Evolutionary conservation across 2,797 vertebrate species (phyloP).

Genomic region (Gallinago nigripennis): DNA sequence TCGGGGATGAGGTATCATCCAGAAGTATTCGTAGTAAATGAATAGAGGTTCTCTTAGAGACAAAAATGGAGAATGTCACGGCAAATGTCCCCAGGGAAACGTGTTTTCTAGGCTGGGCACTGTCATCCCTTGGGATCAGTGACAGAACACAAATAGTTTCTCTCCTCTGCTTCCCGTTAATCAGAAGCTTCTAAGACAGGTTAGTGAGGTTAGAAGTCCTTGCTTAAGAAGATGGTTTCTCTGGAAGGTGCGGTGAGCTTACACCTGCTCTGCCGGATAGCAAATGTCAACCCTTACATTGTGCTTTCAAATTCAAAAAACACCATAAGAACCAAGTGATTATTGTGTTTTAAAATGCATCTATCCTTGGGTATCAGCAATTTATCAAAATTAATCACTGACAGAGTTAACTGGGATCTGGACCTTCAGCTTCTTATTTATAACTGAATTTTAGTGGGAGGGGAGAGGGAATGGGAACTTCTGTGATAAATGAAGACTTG

Average conservation of each 20-base stretch:
- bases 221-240: neutral
- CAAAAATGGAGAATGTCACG: neutral
- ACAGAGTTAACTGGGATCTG: neutral
- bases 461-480: neutral
- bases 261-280: neutral
- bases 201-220: neutral
- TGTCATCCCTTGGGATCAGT: neutral
- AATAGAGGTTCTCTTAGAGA: neutral
- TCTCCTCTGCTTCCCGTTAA: neutral
- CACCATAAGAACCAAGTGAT: neutral
- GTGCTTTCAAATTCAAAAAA: neutral
- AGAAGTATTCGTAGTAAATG: neutral
- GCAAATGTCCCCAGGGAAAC: neutral
- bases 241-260: neutral
- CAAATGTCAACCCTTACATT: neutral
- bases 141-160: neutral
- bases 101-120: neutral
- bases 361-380: neutral
- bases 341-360: neutral
- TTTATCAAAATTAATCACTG: neutral
- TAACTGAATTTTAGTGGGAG: neutral
- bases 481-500: neutral
- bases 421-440: neutral
- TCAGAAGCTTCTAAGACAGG: neutral
- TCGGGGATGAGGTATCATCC: neutral